Conservation (phyloP, 1,140 invertebrate genomes). For the Homalodisca vitripennis region DNA sequence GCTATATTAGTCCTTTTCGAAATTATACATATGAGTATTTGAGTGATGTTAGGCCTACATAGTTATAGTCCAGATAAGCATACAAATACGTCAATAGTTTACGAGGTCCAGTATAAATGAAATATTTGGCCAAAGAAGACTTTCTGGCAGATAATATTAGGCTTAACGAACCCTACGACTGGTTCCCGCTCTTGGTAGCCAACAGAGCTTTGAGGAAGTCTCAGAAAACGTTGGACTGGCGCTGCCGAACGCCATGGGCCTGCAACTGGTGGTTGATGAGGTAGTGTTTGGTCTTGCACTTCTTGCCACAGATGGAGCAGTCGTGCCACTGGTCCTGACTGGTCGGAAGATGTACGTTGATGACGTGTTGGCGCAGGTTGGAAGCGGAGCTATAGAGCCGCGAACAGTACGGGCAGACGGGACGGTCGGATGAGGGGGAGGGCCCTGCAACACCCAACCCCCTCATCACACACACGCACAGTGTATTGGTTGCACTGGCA, state of each 20-base stretch:
- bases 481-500: too few species aligned
- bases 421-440: conserved; percentile 49
- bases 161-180: too few species aligned
- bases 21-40: too few species aligned
- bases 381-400: conserved; percentile 66
- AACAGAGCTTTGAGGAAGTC: conserved; percentile 11
- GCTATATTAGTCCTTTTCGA: too few species aligned
- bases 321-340: conserved; percentile 67
- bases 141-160: too few species aligned
- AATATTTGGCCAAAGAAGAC: too few species aligned
- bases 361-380: conserved; percentile 69
- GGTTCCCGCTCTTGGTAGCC: not conserved
- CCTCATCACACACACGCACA: conserved; percentile 47
- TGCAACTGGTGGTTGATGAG: conserved; percentile 73
- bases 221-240: conserved; percentile 41
- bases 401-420: conserved; percentile 65
- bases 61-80: too few species aligned
- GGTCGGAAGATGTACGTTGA: conserved; percentile 69
- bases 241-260: conserved; percentile 67
- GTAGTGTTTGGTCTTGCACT: conserved; percentile 74
- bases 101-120: too few species aligned
- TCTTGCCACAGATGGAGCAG: conserved; percentile 70
- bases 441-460: conserved; percentile 46
- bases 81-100: too few species aligned
- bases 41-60: too few species aligned